Evolutionary conservation across 2,797 vertebrate species (phyloP).

Genomic region (Leontocebus nigricollis): DNA sequence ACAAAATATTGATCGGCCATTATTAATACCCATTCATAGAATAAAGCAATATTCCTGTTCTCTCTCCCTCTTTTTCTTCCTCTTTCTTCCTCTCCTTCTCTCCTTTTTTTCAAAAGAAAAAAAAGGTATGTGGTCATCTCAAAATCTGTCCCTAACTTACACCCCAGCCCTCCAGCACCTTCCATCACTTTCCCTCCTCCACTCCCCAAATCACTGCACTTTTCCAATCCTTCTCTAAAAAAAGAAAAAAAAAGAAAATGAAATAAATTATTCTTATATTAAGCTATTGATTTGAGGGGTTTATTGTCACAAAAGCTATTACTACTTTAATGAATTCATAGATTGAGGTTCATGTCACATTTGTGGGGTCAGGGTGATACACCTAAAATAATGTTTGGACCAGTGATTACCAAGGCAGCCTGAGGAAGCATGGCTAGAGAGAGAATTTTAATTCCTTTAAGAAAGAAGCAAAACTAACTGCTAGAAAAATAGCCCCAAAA

Average conservation of each 20-base stretch:
- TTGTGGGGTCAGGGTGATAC: not conserved
- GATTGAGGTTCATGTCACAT: not conserved
- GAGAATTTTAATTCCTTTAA: not conserved
- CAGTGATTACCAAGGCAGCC: not conserved
- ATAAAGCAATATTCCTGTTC: too few relatives aligned
- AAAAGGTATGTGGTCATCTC: too few relatives aligned
- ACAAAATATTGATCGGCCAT: too few relatives aligned
- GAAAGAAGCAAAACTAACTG: not conserved
- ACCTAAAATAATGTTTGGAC: not conserved
- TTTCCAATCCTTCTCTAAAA: too few relatives aligned
- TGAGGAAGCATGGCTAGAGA: not conserved
- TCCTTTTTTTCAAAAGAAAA: too few relatives aligned
- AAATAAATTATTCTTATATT: not conserved
- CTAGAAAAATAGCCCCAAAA: not conserved
- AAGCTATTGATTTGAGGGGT: not conserved
- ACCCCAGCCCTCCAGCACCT: too few relatives aligned
- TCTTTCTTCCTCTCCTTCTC: too few relatives aligned
- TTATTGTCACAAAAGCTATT: not conserved
- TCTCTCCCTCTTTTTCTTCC: too few relatives aligned
- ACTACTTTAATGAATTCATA: not conserved
- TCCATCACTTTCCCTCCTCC: too few relatives aligned
- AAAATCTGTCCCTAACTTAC: too few relatives aligned
- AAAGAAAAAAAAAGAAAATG: not conserved
- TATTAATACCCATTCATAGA: too few relatives aligned
- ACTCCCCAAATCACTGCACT: too few relatives aligned